phyloP scores from a whole-genome alignment of 2,113 vertebrate genomes.

The Turdus rufiventris region DNA sequence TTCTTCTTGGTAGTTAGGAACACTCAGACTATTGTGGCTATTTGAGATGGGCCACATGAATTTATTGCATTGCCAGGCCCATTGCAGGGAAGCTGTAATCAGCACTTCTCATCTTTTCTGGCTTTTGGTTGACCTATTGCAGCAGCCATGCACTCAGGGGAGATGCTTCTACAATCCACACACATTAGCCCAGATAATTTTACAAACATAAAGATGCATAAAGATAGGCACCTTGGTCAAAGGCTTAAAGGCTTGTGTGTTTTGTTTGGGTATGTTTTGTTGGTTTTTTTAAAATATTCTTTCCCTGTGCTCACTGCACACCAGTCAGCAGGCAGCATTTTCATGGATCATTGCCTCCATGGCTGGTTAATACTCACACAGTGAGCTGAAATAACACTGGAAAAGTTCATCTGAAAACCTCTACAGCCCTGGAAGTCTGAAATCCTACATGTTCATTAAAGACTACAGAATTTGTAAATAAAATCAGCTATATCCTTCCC shows the following conservation, averaged over 20 bases:
- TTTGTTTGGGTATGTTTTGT: not conserved
- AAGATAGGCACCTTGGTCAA: not conserved
- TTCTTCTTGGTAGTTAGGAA: not conserved
- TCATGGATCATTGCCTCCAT: not conserved
- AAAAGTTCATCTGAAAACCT: not conserved
- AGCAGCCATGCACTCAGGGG: not conserved
- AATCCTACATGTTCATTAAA: not conserved
- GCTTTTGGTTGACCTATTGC: not conserved
- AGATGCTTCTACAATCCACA: not conserved
- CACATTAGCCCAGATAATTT: not conserved
- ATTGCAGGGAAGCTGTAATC: not conserved
- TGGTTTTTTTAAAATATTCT: not conserved
- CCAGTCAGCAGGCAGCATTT: not conserved
- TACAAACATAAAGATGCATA: not conserved
- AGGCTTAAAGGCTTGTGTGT: not conserved
- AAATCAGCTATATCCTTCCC: not conserved
- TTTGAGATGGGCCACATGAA: not conserved
- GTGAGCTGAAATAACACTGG: rapidly evolving
- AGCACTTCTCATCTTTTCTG: not conserved
- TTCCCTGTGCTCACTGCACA: not conserved
- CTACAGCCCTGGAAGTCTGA: not conserved
- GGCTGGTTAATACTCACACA: not conserved
- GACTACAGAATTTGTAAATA: not conserved
- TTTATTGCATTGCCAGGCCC: not conserved
- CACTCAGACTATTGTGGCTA: not conserved